Evolutionary conservation across 1,140 invertebrate species (phyloP).

Genomic region (Ganaspis sp.): DNA sequence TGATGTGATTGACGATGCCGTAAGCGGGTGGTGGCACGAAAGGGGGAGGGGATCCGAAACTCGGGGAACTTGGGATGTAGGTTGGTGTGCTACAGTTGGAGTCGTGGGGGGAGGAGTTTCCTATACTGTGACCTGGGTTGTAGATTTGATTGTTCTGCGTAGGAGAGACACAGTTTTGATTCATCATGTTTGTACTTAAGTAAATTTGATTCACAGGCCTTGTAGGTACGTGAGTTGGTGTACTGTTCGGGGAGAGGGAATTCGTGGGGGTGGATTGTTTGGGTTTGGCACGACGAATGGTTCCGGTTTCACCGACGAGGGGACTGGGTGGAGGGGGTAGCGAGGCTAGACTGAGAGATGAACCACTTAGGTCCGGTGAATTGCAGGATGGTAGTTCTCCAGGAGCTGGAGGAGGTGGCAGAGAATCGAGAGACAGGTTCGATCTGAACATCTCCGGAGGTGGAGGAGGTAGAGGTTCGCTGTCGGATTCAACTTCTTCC

Average conservation of each 20-base stretch:
- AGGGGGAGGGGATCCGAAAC: conserved; percentile 68
- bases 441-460: conserved; percentile 84
- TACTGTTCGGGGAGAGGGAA: conserved; percentile 55
- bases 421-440: conserved; percentile 84
- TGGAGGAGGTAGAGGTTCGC: conserved; percentile 78
- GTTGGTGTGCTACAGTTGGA: conserved; percentile 66
- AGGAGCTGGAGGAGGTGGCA: conserved; percentile 87
- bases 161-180: conserved; percentile 39
- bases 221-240: conserved; percentile 47
- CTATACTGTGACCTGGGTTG: conserved; percentile 43
- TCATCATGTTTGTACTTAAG: conserved; percentile 42
- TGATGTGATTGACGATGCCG: conserved; percentile 38
- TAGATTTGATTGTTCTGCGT: conserved; percentile 42
- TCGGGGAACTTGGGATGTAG: conserved; percentile 60
- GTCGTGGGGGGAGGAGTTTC: conserved; percentile 55
- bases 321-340: conserved; percentile 82
- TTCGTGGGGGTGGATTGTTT: conserved; percentile 71
- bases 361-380: conserved; percentile 80
- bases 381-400: conserved; percentile 79
- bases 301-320: conserved; percentile 73
- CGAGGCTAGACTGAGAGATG: conserved; percentile 81
- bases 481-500: conserved; percentile 66
- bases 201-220: conserved; percentile 45
- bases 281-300: conserved; percentile 72
- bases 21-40: conserved; percentile 75